phyloP scores from a whole-genome alignment of 2,113 vertebrate species.

The Pedionomus torquatus region DNA sequence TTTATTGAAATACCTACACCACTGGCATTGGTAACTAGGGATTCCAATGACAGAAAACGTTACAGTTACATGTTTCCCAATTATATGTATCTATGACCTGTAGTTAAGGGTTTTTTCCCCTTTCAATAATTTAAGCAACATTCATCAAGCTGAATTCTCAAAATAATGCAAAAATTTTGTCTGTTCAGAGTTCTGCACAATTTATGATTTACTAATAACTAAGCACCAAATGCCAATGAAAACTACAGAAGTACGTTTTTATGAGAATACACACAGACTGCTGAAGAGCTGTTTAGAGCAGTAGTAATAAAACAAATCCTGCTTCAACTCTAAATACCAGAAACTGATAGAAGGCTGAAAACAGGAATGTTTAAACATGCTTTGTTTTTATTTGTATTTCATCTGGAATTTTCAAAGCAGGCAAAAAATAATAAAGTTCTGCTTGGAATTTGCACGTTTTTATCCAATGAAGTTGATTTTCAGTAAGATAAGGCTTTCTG shows the following conservation, averaged over 20 bases:
- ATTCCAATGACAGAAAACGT: slow-evolving; percentile 19
- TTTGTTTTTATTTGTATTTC: not conserved
- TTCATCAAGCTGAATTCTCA: not conserved
- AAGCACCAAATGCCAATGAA: not conserved
- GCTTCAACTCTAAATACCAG: not conserved
- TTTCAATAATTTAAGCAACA: not conserved
- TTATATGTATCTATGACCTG: not conserved
- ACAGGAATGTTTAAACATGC: not conserved
- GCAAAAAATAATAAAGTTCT: not conserved
- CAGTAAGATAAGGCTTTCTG: not conserved
- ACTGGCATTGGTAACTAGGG: not conserved
- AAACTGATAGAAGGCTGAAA: not conserved
- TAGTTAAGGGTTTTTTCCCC: not conserved
- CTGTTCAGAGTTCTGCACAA: not conserved
- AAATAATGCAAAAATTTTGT: not conserved
- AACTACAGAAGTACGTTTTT: not conserved
- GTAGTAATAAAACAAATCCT: not conserved
- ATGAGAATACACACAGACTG: not conserved
- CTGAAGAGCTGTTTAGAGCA: not conserved
- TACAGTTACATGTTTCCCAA: not conserved
- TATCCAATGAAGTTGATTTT: not conserved
- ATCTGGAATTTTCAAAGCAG: not conserved
- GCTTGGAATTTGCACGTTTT: not conserved
- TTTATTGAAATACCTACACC: slow-evolving; percentile 46
- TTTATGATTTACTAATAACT: not conserved